Evolutionary conservation across 2,797 vertebrate species (phyloP).

Genomic region (Acrocephalus scirpaceus): DNA sequence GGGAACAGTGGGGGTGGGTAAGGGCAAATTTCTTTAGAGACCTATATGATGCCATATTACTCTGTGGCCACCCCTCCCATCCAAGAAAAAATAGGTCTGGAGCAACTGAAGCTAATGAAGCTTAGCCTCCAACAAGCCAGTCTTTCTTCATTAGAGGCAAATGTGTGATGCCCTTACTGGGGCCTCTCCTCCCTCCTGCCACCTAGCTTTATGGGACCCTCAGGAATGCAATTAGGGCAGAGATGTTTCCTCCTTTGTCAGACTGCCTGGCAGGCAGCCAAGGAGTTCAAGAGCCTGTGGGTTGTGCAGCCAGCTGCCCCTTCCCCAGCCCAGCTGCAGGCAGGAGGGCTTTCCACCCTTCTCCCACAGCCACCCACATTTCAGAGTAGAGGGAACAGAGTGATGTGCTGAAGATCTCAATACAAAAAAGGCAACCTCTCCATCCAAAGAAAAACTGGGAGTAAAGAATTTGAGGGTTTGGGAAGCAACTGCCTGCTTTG

Average conservation of each 20-base stretch:
- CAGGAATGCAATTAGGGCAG: slow-evolving; percentile 55
- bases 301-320: neutral
- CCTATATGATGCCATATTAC: neutral
- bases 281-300: neutral
- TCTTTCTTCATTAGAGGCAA: slow-evolving; percentile 31
- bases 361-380: neutral
- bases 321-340: neutral
- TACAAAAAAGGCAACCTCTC: neutral
- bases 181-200: slow-evolving; percentile 28
- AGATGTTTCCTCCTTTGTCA: slow-evolving; percentile 50
- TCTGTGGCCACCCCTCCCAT: too few relatives aligned
- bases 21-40: neutral
- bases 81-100: neutral
- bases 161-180: neutral
- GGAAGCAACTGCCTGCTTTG: neutral
- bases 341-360: neutral
- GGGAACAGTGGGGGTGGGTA: neutral
- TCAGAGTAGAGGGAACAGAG: neutral
- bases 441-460: neutral
- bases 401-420: accelerated
- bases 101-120: slow-evolving; percentile 17
- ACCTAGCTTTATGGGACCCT: slow-evolving; percentile 44
- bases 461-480: neutral
- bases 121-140: neutral
- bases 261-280: slow-evolving; percentile 26